phyloP scores from a whole-genome alignment of 2,797 vertebrate species.

The Gallinago nigripennis region DNA sequence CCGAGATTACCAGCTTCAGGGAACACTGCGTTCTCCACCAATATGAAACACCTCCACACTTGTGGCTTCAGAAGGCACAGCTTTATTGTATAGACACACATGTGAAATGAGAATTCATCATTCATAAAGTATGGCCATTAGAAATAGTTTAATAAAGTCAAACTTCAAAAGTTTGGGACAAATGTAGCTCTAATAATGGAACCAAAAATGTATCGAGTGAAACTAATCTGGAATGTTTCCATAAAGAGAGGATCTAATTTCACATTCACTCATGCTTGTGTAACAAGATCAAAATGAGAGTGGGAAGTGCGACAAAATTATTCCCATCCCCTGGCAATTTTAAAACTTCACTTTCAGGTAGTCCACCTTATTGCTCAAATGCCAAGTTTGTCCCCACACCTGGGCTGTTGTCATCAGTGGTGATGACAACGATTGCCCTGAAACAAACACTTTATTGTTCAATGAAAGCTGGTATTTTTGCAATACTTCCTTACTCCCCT shows the following conservation, averaged over 20 bases:
- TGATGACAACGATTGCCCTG: background rate
- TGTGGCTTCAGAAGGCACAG: background rate
- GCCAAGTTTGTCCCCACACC: background rate
- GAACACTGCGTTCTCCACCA: background rate
- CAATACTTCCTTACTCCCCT: background rate
- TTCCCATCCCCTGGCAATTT: background rate
- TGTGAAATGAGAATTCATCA: background rate
- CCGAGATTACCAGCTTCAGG: background rate
- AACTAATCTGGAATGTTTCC: background rate
- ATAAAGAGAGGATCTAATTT: background rate
- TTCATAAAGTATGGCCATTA: fast-evolving
- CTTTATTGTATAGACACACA: background rate
- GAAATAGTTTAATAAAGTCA: background rate
- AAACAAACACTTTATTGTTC: background rate
- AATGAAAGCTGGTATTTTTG: background rate
- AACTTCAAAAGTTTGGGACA: background rate
- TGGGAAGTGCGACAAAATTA: background rate
- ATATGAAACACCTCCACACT: background rate
- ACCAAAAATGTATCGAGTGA: background rate
- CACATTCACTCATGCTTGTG: background rate
- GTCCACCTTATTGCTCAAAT: background rate
- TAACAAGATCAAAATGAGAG: constrained; percentile 12
- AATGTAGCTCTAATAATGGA: background rate
- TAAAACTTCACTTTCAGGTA: background rate
- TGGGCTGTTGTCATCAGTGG: fast-evolving